Percentiles rank a stretch among this genome's conserved stretches.
Conservation (phyloP, 2,797 vertebrate genomes). For the Alcedo atthis region DNA sequence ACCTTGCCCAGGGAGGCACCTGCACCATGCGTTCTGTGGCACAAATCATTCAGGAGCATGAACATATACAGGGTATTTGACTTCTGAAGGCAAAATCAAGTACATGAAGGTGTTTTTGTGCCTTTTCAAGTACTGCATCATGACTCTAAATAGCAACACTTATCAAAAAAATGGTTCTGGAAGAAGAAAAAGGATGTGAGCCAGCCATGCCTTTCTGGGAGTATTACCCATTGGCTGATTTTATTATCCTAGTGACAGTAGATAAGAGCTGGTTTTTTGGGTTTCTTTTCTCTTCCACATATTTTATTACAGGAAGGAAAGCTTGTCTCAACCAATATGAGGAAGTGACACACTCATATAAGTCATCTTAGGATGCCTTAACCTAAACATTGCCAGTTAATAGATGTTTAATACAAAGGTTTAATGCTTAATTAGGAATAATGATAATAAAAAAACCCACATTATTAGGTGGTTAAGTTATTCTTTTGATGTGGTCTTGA, state of each 20-base stretch:
- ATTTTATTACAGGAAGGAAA: constrained; percentile 74
- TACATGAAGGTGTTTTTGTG: neutral
- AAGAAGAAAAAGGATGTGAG: constrained; percentile 41
- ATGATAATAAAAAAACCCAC: neutral
- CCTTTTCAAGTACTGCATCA: neutral
- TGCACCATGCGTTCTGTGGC: neutral
- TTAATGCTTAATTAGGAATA: constrained; percentile 37
- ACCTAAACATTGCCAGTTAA: constrained; percentile 55
- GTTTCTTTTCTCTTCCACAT: constrained; percentile 29
- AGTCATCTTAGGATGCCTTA: constrained; percentile 61
- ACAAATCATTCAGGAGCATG: neutral
- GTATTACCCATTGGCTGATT: constrained; percentile 31
- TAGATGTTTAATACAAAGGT: constrained; percentile 35
- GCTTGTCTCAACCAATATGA: neutral
- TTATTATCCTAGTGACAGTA: constrained; percentile 63
- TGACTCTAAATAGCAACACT: constrained; percentile 43
- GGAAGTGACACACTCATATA: constrained; percentile 68
- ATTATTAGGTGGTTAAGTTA: neutral
- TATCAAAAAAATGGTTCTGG: constrained; percentile 39
- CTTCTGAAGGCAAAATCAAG: neutral
- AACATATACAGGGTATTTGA: neutral
- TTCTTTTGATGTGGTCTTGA: neutral
- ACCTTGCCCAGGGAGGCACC: neutral
- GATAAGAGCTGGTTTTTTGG: constrained; percentile 1
- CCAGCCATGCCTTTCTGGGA: constrained; percentile 49